Percentiles rank a stretch among this genome's conserved stretches.
Conservation (phyloP, 2,888 invertebrate genomes). For the Lochmaea capreae region DNA sequence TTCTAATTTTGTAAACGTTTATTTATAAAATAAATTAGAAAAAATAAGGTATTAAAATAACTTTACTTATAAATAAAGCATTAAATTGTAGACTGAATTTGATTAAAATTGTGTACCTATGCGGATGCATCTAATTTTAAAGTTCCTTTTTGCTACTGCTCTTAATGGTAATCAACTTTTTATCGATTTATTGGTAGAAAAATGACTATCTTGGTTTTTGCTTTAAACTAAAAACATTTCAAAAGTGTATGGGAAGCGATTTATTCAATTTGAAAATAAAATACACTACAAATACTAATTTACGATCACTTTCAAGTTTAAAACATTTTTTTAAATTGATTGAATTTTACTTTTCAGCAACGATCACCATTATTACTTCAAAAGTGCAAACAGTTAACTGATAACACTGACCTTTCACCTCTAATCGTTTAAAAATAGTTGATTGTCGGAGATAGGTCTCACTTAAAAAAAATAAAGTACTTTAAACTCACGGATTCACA, state of each 20-base stretch:
- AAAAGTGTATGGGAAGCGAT: too few relatives aligned
- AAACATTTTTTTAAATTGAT: too few relatives aligned
- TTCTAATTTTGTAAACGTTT: background rate
- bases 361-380: background rate
- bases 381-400: background rate
- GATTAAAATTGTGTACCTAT: background rate
- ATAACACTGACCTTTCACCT: slow-evolving; percentile 15
- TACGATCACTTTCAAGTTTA: too few relatives aligned
- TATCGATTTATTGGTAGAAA: too few relatives aligned
- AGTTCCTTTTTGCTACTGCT: background rate
- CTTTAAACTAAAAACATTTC: too few relatives aligned
- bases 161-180: background rate
- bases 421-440: slow-evolving; percentile 12
- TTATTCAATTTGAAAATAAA: too few relatives aligned
- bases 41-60: background rate
- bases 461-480: background rate
- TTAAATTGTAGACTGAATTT: background rate
- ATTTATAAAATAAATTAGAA: slow-evolving; percentile 1
- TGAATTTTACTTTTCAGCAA: too few relatives aligned
- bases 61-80: background rate
- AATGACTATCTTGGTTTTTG: too few relatives aligned
- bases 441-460: background rate
- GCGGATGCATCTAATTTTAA: background rate
- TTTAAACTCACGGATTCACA: slow-evolving; percentile 4
- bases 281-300: too few relatives aligned